These are phyloP conservation scores for Mycteria americana DNA, from an alignment of 2,797 vertebrate genomes.

Conservation along the genomic window DNA sequence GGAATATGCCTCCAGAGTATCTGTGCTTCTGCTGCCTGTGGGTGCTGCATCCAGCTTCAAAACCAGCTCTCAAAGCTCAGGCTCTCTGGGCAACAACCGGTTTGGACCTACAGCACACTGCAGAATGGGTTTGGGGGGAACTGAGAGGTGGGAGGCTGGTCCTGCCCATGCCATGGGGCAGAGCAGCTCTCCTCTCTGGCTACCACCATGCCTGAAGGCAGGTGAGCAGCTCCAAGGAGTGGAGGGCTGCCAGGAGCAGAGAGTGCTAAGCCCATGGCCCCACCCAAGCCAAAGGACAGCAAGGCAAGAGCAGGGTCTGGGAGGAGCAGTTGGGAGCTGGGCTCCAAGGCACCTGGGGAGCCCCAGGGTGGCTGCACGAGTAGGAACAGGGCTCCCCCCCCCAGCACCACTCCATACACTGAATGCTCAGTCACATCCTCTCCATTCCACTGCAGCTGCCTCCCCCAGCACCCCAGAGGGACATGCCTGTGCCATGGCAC, in stretches of 20 bases:
- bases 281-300: neutral
- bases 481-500: neutral
- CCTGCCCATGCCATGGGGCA: neutral
- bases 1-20: neutral
- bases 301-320: neutral
- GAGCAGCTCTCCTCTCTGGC: neutral
- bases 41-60: neutral
- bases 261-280: too few relatives aligned
- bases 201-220: neutral
- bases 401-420: accelerated
- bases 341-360: neutral
- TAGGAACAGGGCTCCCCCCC: neutral
- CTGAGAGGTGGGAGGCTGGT: too few relatives aligned
- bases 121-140: neutral
- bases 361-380: too few relatives aligned
- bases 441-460: neutral
- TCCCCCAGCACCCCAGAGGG: neutral
- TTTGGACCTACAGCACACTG: neutral
- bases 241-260: neutral
- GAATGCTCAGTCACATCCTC: neutral
- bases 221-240: neutral
- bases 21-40: neutral
- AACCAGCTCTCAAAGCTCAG: neutral
- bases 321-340: neutral
- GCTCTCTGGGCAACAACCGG: neutral